Evolutionary conservation across 2,888 invertebrate species (phyloP), one percentile per base, ranked within the genome.

Genomic region (Norana najaformis): DNA sequence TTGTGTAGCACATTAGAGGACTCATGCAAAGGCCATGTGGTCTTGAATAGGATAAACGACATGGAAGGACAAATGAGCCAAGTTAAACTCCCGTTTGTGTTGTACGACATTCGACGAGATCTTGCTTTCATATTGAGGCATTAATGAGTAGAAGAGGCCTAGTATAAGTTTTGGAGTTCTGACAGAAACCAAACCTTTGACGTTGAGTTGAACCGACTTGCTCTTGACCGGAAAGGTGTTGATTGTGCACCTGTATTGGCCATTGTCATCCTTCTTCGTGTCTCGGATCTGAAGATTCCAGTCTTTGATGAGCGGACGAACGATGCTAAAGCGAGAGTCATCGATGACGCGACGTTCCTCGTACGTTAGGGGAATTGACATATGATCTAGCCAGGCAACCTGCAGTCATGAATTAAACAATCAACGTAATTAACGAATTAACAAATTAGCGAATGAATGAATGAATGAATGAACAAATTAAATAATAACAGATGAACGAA

Each of bases 261-360:
- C 94, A 53, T 93, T 92, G 92, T 94, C 94, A 88, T 92, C 93
- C 91, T 92, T 92, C 82, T 69, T 83, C 8, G 82, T 88, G 88
- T 91, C 91, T 53, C 93, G 91, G n/a, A 94, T 93, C 90, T 93
- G 92, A 23, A 94, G 92, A 91, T 94, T 93, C 94, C 94, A 94
- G 90, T 94, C 93, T 88, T 93, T 92, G 30, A 92, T 92, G 90
- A 93, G 93, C 3, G 93, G 93, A n/a, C 94, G 90, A 89, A 93
- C 93, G 38, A 94, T 93, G 88, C 93, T 93, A 90, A 94, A 93
- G 34, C 94, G 90, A 34, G 69, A 88, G 91, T 94, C 94, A 89
- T 94, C 94, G 34, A 94, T 93, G 83, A 93, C 92, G 13, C 94
- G 92, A 47, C 93, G 92, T 41, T 94, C 94, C 69, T 93, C 93